phyloP scores from a whole-genome alignment of 2,113 vertebrate genomes.

The Cinclus mexicanus region DNA sequence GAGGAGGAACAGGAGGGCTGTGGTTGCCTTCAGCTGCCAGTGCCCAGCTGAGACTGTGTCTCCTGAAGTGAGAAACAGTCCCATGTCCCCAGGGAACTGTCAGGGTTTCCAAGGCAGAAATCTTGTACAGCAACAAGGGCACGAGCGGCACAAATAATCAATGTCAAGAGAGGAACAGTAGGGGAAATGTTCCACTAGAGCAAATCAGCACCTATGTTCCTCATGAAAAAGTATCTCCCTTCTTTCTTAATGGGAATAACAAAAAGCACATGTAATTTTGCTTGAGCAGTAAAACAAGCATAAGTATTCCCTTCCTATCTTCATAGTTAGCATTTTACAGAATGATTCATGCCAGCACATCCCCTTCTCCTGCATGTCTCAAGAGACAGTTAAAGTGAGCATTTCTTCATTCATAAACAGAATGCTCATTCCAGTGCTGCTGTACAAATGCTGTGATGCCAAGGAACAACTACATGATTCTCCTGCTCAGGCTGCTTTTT shows the following conservation, averaged over 20 bases:
- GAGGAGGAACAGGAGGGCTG: background rate
- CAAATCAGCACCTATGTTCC: background rate
- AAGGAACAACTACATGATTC: background rate
- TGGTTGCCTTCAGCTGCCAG: background rate
- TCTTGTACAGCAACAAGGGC: background rate
- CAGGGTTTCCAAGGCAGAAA: background rate
- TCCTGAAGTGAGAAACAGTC: background rate
- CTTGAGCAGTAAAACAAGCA: background rate
- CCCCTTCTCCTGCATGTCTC: constrained; percentile 19
- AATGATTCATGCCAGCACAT: constrained; percentile 17
- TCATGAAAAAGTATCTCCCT: background rate
- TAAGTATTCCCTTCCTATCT: background rate
- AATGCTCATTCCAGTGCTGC: constrained; percentile 1
- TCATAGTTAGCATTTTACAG: constrained; percentile 42
- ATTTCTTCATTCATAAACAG: constrained; percentile 56
- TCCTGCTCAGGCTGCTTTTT: background rate
- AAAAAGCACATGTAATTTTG: background rate
- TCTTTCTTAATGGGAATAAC: background rate
- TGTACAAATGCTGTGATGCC: constrained; percentile 4
- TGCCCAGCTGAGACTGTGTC: background rate
- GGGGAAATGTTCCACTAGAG: background rate
- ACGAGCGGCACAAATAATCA: background rate
- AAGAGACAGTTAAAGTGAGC: constrained; percentile 40
- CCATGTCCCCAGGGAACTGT: accelerated
- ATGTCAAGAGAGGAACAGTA: background rate